Base-by-base conservation (phyloP, 2,888 invertebrate genomes). In the Phaedon cochleariae region DNA sequence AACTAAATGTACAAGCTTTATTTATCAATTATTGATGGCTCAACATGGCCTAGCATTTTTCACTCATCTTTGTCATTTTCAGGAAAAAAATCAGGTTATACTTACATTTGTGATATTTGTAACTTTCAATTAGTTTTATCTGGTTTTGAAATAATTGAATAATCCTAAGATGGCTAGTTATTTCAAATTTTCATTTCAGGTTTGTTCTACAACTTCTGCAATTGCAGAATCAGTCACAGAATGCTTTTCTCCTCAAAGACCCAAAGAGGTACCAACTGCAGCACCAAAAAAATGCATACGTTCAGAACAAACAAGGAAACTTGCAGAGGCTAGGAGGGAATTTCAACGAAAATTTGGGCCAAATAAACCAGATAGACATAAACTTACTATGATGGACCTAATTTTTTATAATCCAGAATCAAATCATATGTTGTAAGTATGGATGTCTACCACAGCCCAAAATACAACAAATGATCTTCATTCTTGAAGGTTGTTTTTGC, bases 371-470 rank as follows among this genome's bases (percentile, higher is more conserved):
- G 90, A 90, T 72, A 90, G 90, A 62, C 87, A 88, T 0, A 85
- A 86, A 70, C 87, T 97, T 72, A 96, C 93, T 51, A 96, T 97
- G 95, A 92, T 93, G 73, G 96, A 97, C 84, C 88, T 96, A 59
- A 95, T 97, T 77, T 95, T 92, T 84, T 96, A 94, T 84, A 97
- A 97, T 85, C 96, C 96, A 3, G 82, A 85, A 1, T 86, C 88
- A 10, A 93, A 92, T 83, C 93, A 93, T 2, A 92, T 94, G 86
- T 86, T 87, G 86, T 88, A 79, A 86, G 86, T 85, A 59, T 41
- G 26, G 3, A 26, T 41, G 41, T 41, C 34, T 34, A 34, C 10
- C 6, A 6, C 6, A 3, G 3, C 34, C 12, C 6, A 6, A 34
- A 34, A 34, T 6, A 26, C 26, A 26, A 26, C 26, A 6, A 26